Base-by-base conservation (phyloP, 2,797 vertebrate genomes). In the Pteronotus mesoamericanus region DNA sequence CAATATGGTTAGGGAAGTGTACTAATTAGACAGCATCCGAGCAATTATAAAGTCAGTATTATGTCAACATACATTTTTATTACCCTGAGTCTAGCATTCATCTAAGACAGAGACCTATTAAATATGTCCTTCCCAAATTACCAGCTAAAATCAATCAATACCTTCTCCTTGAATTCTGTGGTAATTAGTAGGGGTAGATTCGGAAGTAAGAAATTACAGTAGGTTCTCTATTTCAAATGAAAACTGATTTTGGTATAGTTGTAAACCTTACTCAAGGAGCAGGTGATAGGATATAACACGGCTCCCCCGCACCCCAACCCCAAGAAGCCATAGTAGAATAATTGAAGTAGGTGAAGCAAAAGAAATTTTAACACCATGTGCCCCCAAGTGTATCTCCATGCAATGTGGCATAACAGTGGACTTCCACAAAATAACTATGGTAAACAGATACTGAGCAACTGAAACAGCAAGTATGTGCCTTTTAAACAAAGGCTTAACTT, bases 11-110 rank as follows among this genome's bases (percentile, higher is more conserved):
- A 88, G 97, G 69, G 97, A 97, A 93, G 59, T 3, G 32, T 94
- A 95, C 96, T 96, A 94, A 95, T 11, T 44, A 97, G 87, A 93
- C 86, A 97, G 94, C 96, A 97, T 97, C 96, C n/a, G 46, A 97
- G 95, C 96, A 97, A 97, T 94, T 92, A 94, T 75, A 89, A 82
- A 94, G 75, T 59, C 91, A 86, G 69, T 96, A 95, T 82, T 94
- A 94, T 96, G 96, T 96, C 97, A 95, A 92, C 68, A 91, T 39
- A 46, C 72, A 89, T 86, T 97, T 97, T 95, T 92, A 37, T 59
- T 96, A 97, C 96, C 68, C 0, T 64, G 87, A 97, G 86, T 91
- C 84, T 0, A 87, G 83, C 95, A 97, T 9, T 87, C n/a, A 97
- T 88, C 53, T 86, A 93, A 96, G 64, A 88, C 87, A 96, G 57